Evolutionary conservation across 2,888 invertebrate species (phyloP), one percentile per base, ranked within the genome.

Genomic region (Lochmaea crataegi): DNA sequence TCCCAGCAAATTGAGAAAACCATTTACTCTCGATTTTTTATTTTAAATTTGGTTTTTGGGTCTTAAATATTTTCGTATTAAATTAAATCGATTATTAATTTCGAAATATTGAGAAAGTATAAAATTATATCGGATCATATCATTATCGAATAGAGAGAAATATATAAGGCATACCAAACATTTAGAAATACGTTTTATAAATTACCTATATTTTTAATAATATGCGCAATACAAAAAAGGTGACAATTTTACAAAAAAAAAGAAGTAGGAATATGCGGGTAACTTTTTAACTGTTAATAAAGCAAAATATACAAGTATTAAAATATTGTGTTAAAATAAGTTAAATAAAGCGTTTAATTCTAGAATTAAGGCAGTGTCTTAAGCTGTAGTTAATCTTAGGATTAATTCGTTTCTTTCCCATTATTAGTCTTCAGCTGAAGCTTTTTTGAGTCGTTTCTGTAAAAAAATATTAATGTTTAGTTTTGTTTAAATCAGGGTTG

Each of bases 391-490:
- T 75, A 76, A 75, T 69, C 65, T 71, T 64, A 71, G 65, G 38
- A 66, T 75, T 75, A 79, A 77, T 77, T 76, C 71, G 76, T 66
- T 71, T 76, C 70, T 72, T 53, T 75, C 74, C 75, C 71, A 74
- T 80, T 81, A 75, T 80, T 81, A 81, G 78, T 85, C 84, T 75
- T 83, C 84, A 77, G 80, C 81, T 81, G 84, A 84, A 82, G 83
- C 84, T 83, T 84, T 85, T 83, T 85, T 85, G 78, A 86, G 84
- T 77, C 86, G 83, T 82, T 86, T 85, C 87, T 87, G 87, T 82
- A 86, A 87, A 84, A 83, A 82, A 84, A 78, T 74, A 53, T 53
- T 6, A 53, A n/a, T 10, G 16, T 53, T 53, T 10, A 53, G 18
- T 74, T 56, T 53, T 53, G 16, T 53, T 53, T 9, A 16, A 53